These are phyloP conservation scores for Maccullochella peelii DNA, from an alignment of 2,113 vertebrate species.

Conservation along the genomic window DNA sequence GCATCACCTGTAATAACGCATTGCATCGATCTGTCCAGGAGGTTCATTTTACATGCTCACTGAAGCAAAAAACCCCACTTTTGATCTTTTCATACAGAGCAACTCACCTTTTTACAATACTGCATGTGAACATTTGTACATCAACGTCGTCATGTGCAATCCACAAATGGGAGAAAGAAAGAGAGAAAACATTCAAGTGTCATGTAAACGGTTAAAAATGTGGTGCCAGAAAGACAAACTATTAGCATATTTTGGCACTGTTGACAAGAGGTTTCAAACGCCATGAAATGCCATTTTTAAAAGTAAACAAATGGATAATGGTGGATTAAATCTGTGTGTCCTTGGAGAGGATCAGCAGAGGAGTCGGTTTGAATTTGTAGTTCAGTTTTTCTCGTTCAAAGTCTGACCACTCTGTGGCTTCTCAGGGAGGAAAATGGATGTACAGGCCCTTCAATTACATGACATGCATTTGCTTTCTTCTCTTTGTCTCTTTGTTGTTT, in stretches of 20 bases:
- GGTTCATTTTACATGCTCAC: not conserved
- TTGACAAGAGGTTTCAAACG: not conserved
- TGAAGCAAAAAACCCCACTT: not conserved
- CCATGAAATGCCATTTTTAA: not conserved
- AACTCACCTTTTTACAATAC: not conserved
- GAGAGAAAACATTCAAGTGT: not conserved
- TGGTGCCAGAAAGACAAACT: not conserved
- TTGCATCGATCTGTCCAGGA: not conserved
- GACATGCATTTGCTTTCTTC: slow-evolving; percentile 61
- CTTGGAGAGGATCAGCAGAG: not conserved
- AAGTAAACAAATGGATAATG: not conserved
- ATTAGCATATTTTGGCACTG: not conserved
- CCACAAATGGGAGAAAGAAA: not conserved
- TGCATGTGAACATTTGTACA: not conserved
- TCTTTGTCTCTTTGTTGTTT: slow-evolving; percentile 39
- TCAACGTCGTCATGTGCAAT: not conserved
- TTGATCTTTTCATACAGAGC: not conserved
- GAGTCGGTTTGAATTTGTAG: slow-evolving; percentile 24
- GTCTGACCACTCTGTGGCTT: slow-evolving; percentile 43
- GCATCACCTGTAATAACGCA: not conserved
- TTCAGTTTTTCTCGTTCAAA: slow-evolving; percentile 23
- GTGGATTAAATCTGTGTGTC: not conserved
- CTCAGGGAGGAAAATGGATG: slow-evolving; percentile 21
- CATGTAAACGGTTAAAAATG: not conserved
- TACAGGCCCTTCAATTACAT: slow-evolving; percentile 70